Evolutionary conservation across 2,797 vertebrate species (phyloP).

Genomic region (Brachyalestes nurse): DNA sequence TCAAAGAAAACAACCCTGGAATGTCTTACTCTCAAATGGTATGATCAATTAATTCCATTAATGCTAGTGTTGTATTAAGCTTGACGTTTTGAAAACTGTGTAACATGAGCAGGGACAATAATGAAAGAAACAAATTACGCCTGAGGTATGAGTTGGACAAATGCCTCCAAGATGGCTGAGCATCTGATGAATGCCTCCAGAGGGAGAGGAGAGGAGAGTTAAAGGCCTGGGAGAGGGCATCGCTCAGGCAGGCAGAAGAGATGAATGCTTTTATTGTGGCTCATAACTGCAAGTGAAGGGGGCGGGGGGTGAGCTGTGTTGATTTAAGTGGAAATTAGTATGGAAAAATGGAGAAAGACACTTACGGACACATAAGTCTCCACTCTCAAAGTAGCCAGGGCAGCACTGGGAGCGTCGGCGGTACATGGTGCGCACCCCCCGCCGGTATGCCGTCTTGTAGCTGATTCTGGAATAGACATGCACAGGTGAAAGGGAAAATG

Average conservation of each 20-base stretch:
- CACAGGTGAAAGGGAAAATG: conserved; percentile 11
- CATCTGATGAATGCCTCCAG: conserved; percentile 44
- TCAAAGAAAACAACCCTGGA: conserved; percentile 29
- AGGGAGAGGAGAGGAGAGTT: conserved; percentile 34
- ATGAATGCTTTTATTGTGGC: conserved; percentile 51
- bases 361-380: conserved; percentile 94
- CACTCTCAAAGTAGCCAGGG: conserved; percentile 95
- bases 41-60: conserved; percentile 47
- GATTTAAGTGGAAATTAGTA: conserved; percentile 52
- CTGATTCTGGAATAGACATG: conserved; percentile 84
- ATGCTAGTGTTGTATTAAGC: conserved; percentile 24
- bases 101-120: conserved; percentile 43
- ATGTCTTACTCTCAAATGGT: conserved; percentile 25
- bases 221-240: conserved; percentile 51
- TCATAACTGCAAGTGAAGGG: conserved; percentile 41
- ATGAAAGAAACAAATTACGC: conserved; percentile 55
- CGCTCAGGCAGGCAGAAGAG: conserved; percentile 33
- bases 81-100: conserved; percentile 27
- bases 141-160: conserved; percentile 47
- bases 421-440: conserved; percentile 96
- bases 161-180: conserved; percentile 47
- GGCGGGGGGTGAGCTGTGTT: conserved; percentile 39
- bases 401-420: conserved; percentile 95
- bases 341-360: conserved; percentile 59
- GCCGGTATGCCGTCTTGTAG: conserved; percentile 95